Conservation (phyloP, 2,888 invertebrate genomes). For the Tricholauxania praeusta region DNA sequence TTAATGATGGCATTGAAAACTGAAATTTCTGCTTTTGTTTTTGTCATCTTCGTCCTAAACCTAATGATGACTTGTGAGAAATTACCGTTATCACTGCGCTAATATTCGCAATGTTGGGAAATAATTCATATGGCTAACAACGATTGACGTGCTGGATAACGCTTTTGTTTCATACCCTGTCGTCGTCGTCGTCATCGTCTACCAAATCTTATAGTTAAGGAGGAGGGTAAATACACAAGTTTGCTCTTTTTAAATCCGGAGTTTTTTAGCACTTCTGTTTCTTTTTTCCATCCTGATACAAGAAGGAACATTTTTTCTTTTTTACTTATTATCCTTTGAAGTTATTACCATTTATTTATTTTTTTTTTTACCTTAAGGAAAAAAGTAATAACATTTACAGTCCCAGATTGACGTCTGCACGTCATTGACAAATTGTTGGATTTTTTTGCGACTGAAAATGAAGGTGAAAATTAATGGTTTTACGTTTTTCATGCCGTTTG, state of each 20-base stretch:
- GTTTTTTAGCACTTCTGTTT: too few species aligned
- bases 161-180: not conserved
- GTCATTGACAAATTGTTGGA: constrained; percentile 25
- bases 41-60: not conserved
- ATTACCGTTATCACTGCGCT: constrained; percentile 28
- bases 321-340: not conserved
- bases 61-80: constrained; percentile 29
- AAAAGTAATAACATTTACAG: constrained; percentile 3
- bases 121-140: constrained; percentile 20
- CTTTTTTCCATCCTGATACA: too few species aligned
- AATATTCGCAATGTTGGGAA: constrained; percentile 18
- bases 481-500: too few species aligned
- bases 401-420: constrained; percentile 16
- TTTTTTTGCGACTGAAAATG: not conserved
- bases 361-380: not conserved
- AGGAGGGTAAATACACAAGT: too few species aligned
- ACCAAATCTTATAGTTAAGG: too few species aligned
- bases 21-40: not conserved
- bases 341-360: constrained; percentile 7
- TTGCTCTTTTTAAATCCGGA: too few species aligned
- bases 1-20: not conserved
- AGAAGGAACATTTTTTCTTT: not conserved
- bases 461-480: constrained; percentile 8
- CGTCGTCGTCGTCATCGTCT: not conserved
- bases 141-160: constrained; percentile 23